A percentile compares a stretch with the other conserved stretches of the same genome.
Evolutionary conservation across 2,113 vertebrate genomes (phyloP).

Genomic region (Aphelocoma coerulescens): DNA sequence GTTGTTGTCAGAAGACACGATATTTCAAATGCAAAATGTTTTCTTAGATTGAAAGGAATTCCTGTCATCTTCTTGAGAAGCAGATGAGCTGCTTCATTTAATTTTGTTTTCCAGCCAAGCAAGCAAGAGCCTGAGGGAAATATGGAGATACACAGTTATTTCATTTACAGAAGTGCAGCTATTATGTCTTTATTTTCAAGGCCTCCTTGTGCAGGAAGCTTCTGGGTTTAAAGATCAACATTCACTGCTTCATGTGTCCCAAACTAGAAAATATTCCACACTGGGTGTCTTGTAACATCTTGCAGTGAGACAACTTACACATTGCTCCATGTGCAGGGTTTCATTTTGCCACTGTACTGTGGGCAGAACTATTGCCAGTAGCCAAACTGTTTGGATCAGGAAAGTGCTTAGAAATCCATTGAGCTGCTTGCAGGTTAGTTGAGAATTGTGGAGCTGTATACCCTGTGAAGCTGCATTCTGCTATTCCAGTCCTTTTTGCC

Average conservation of each 20-base stretch:
- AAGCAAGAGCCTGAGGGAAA: not conserved
- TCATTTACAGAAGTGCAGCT: not conserved
- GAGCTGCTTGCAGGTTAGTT: not conserved
- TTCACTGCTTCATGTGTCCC: not conserved
- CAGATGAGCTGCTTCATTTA: not conserved
- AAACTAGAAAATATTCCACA: not conserved
- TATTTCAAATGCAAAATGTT: not conserved
- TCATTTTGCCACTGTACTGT: not conserved
- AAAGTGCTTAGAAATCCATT: not conserved
- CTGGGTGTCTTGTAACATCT: not conserved
- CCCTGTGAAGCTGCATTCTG: not conserved
- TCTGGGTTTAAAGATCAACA: not conserved
- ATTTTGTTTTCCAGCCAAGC: not conserved
- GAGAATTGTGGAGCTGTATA: not conserved
- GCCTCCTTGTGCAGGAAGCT: not conserved
- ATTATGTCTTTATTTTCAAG: not conserved
- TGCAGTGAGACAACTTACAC: not conserved
- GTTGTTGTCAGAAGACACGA: not conserved
- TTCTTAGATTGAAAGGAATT: not conserved
- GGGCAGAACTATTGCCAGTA: not conserved
- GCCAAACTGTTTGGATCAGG: not conserved
- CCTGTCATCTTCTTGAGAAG: not conserved
- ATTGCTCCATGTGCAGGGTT: not conserved
- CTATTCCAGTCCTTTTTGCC: not conserved
- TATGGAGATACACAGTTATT: not conserved